These are phyloP conservation scores for Drosophila navojoa DNA, from an alignment of 1,140 invertebrate genomes.

Conservation along the genomic window DNA sequence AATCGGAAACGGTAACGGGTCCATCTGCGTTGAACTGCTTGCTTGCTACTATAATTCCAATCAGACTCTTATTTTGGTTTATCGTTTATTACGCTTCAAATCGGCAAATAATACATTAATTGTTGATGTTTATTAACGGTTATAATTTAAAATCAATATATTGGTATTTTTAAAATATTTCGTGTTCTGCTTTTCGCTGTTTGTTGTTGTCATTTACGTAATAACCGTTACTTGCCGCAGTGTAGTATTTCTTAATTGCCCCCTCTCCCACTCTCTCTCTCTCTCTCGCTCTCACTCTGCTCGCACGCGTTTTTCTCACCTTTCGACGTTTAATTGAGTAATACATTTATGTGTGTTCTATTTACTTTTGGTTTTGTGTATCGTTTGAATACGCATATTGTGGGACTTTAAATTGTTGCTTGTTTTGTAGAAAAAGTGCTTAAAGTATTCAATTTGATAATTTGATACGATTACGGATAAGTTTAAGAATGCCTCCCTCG, in stretches of 20 bases:
- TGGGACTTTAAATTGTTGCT: conserved; percentile 21
- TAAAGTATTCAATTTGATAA: conserved; percentile 26
- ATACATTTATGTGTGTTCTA: conserved; percentile 23
- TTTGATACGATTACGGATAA: conserved; percentile 11
- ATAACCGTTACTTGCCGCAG: conserved; percentile 11
- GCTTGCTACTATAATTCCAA: background rate
- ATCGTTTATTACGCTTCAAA: conserved; percentile 63
- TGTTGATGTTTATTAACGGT: conserved; percentile 37
- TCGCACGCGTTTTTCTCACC: conserved; percentile 32
- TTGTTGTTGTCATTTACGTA: conserved; percentile 19
- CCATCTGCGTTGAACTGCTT: background rate
- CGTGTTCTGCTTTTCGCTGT: conserved; percentile 10
- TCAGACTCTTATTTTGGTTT: conserved; percentile 31
- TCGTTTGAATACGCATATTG: conserved; percentile 27
- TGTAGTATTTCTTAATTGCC: background rate
- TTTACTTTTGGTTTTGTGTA: conserved; percentile 1
- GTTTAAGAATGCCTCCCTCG: conserved; percentile 34
- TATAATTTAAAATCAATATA: conserved; percentile 50
- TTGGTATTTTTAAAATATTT: conserved; percentile 30
- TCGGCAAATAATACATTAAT: conserved; percentile 67
- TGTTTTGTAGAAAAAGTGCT: conserved; percentile 16
- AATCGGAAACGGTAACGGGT: background rate
- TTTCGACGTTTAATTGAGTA: conserved; percentile 33
- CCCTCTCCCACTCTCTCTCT: background rate
- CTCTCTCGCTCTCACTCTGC: background rate